phyloP scores from a whole-genome alignment of 2,888 invertebrate species.

The Melanargia galathea region DNA sequence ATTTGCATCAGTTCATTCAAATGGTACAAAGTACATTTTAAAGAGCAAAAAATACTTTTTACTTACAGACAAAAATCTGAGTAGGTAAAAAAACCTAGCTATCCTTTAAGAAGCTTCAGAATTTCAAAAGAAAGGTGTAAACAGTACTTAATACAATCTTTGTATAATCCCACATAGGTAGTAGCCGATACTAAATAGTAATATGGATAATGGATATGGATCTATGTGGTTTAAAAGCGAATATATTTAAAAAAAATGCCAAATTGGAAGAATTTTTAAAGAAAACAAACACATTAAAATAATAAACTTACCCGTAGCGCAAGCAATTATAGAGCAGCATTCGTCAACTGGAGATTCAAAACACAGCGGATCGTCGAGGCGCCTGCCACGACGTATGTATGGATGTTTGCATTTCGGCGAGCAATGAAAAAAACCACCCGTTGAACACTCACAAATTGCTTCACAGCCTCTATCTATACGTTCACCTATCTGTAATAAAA shows the following conservation, averaged over 20 bases:
- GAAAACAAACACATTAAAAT: constrained; percentile 4
- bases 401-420: constrained; percentile 87
- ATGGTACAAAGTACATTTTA: neutral
- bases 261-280: neutral
- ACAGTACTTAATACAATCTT: too few relatives aligned
- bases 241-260: neutral
- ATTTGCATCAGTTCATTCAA: constrained; percentile 1
- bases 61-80: neutral
- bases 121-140: too few relatives aligned
- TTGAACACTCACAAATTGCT: constrained; percentile 87
- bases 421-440: constrained; percentile 87
- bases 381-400: constrained; percentile 86
- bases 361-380: constrained; percentile 86
- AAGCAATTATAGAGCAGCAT: constrained; percentile 87
- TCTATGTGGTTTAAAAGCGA: too few relatives aligned
- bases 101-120: too few relatives aligned
- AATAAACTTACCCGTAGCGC: constrained; percentile 77
- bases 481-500: constrained; percentile 83
- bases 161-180: too few relatives aligned
- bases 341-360: constrained; percentile 86
- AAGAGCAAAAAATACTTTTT: neutral
- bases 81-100: neutral
- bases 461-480: constrained; percentile 88
- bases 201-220: too few relatives aligned
- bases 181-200: too few relatives aligned